phyloP scores from a whole-genome alignment of 2,888 invertebrate species.

The Macrophya annulata region DNA sequence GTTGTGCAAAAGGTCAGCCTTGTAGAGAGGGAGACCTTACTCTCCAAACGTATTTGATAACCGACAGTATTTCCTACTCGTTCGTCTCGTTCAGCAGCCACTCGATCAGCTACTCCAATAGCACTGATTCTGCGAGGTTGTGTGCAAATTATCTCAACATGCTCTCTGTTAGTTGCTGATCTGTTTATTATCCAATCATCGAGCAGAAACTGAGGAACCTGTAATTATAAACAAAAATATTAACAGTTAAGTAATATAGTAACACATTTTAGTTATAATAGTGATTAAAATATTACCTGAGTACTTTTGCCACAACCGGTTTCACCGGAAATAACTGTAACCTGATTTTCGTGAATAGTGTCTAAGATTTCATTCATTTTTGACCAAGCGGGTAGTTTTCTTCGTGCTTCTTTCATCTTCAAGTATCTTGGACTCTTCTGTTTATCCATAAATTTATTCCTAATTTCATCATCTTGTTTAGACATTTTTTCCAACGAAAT shows the following conservation, averaged over 20 bases:
- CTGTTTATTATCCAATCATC: conserved; percentile 90
- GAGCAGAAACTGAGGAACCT: conserved; percentile 96
- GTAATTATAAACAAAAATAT: conserved; percentile 43
- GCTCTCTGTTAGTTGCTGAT: conserved; percentile 80
- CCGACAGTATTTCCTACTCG: conserved; percentile 87
- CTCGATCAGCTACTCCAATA: conserved; percentile 95
- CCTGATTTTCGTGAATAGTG: conserved; percentile 84
- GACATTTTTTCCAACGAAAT: conserved; percentile 79
- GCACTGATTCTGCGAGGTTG: conserved; percentile 96
- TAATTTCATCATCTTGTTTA: conserved; percentile 84
- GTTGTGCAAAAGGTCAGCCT: conserved; percentile 96
- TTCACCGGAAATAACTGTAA: conserved; percentile 90
- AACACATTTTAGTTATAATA: not conserved
- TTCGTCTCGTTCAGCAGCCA: conserved; percentile 92
- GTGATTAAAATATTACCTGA: conserved; percentile 80
- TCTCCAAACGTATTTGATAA: conserved; percentile 90
- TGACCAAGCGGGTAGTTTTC: conserved; percentile 88
- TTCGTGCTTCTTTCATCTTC: conserved; percentile 84
- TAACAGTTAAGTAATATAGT: not conserved
- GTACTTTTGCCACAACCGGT: conserved; percentile 93
- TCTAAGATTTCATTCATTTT: conserved; percentile 86
- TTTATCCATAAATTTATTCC: conserved; percentile 84
- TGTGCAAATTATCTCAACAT: conserved; percentile 94
- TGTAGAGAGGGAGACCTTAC: conserved; percentile 88
- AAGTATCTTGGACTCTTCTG: conserved; percentile 84